phyloP scores from a whole-genome alignment of 2,113 vertebrate genomes.

The Engystomops pustulosus region DNA sequence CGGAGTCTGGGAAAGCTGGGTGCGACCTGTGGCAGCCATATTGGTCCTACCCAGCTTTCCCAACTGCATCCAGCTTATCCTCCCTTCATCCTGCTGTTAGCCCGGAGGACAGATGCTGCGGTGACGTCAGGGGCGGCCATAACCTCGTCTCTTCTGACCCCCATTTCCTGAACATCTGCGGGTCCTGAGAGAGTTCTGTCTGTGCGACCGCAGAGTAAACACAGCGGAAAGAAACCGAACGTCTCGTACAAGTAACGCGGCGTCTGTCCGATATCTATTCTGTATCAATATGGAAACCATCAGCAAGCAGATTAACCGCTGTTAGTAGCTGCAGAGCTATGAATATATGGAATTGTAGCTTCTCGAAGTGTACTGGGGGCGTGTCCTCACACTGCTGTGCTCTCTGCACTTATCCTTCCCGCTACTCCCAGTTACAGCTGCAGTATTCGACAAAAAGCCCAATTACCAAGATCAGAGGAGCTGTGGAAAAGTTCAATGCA shows the following conservation, averaged over 20 bases:
- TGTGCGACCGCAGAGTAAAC: neutral
- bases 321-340: neutral
- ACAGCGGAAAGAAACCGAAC: neutral
- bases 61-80: no score
- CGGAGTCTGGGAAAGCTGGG: neutral
- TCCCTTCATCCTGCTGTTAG: no score
- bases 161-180: conserved; percentile 14
- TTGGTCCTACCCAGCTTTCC: neutral
- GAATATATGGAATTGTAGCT: no score
- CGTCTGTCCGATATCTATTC: neutral
- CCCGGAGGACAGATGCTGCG: neutral
- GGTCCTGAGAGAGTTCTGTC: neutral
- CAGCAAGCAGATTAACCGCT: neutral
- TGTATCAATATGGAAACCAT: neutral
- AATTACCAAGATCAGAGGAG: no score
- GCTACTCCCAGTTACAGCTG: no score
- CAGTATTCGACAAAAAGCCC: no score
- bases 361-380: no score
- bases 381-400: no score
- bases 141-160: neutral
- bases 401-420: no score
- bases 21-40: neutral
- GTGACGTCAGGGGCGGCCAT: neutral
- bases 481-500: no score
- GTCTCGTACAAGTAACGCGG: neutral